These are phyloP conservation scores for Microtus richardsoni DNA, from an alignment of 2,113 vertebrate species.

Conservation along the genomic window DNA sequence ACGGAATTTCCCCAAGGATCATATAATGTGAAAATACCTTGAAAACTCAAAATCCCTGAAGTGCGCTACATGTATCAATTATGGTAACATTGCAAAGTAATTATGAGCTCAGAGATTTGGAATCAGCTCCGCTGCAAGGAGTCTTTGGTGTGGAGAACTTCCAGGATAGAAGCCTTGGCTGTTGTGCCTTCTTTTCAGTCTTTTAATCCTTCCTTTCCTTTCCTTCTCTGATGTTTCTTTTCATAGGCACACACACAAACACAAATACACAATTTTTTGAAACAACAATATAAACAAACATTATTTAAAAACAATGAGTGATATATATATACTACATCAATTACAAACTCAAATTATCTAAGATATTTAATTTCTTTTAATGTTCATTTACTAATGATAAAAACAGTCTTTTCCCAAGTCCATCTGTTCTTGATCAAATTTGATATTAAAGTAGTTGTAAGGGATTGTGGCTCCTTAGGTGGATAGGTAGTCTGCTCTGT, in stretches of 20 bases:
- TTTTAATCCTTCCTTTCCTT: not conserved
- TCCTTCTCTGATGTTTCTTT: not conserved
- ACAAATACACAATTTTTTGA: not conserved
- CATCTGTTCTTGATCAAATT: not conserved
- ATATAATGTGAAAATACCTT: not conserved
- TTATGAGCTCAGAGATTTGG: not conserved
- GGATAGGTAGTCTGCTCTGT: not conserved
- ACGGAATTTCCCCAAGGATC: not conserved
- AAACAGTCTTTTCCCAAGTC: not conserved
- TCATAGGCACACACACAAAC: not conserved
- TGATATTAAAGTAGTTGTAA: not conserved
- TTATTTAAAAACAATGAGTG: not conserved
- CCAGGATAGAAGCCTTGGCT: not conserved
- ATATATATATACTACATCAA: not conserved
- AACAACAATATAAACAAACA: not conserved
- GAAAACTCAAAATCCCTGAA: not conserved
- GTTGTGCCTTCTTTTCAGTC: rapidly evolving
- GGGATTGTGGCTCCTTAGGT: not conserved
- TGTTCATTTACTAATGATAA: not conserved
- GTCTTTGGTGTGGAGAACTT: rapidly evolving
- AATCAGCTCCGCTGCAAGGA: not conserved
- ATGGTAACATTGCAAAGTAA: not conserved
- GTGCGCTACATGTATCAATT: not conserved
- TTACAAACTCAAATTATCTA: not conserved
- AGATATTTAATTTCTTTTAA: not conserved